Evolutionary conservation across 2,888 invertebrate genomes (phyloP).

Genomic region (Mallateleia sp.): DNA sequence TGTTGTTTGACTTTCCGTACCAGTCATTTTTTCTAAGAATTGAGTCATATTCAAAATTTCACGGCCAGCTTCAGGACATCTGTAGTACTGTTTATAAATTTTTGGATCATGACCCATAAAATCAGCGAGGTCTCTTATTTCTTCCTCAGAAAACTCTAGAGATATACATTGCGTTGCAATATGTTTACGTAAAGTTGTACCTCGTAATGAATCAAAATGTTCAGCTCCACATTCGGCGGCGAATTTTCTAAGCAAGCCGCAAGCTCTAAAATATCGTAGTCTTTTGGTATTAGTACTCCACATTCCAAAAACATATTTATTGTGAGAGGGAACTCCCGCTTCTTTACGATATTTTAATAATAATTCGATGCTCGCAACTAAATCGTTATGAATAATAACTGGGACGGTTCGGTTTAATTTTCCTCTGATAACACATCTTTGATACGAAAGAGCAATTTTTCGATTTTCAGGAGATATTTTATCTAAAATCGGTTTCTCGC

Average conservation of each 20-base stretch:
- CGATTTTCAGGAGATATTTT: too few relatives aligned
- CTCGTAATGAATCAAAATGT: constrained; percentile 73
- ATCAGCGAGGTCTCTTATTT: constrained; percentile 54
- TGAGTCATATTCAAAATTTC: too few relatives aligned
- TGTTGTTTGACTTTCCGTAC: too few relatives aligned
- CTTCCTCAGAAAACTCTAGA: constrained; percentile 45
- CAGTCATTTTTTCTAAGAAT: too few relatives aligned
- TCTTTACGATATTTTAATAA: constrained; percentile 50
- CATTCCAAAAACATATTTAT: constrained; percentile 70
- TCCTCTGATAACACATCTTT: too few relatives aligned
- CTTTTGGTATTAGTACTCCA: constrained; percentile 44
- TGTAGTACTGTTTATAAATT: constrained; percentile 36
- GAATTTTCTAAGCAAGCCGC: constrained; percentile 75
- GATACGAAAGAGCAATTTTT: too few relatives aligned
- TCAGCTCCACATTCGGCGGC: constrained; percentile 80
- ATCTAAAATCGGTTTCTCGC: constrained; percentile 12
- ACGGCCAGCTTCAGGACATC: not conserved
- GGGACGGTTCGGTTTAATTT: constrained; percentile 59
- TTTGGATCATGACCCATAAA: constrained; percentile 74
- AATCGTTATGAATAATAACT: constrained; percentile 51
- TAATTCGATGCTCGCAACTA: constrained; percentile 54
- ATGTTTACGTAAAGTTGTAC: constrained; percentile 68
- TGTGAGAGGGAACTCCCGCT: constrained; percentile 57
- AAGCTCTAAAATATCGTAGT: constrained; percentile 76
- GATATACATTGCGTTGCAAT: constrained; percentile 66